Conservation (phyloP, 2,113 vertebrate genomes). For the Oplegnathus fasciatus region DNA sequence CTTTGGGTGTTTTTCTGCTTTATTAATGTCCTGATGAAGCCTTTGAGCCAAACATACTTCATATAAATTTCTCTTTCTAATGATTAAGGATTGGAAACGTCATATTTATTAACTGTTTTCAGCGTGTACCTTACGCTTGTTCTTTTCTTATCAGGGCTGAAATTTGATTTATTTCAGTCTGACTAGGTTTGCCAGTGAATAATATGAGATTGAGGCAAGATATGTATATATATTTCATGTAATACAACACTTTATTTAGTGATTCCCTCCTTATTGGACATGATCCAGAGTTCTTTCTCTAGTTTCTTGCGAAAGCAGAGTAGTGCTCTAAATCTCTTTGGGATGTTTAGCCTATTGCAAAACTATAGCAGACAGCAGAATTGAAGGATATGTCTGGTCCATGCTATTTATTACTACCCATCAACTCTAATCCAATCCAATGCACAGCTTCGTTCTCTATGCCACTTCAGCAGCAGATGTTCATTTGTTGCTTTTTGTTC, state of each 20-base stretch:
- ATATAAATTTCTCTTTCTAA: not conserved
- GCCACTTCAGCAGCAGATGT: not conserved
- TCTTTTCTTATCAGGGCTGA: conserved; percentile 1
- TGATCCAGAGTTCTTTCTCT: not conserved
- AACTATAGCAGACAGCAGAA: not conserved
- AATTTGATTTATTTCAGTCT: conserved; percentile 14
- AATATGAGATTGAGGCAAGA: conserved; percentile 20
- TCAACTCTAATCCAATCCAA: too few species aligned
- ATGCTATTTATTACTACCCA: not conserved
- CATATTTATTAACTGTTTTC: conserved; percentile 9
- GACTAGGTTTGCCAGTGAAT: not conserved
- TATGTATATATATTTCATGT: conserved; percentile 3
- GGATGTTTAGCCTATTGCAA: not conserved
- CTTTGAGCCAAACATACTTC: conserved; percentile 11
- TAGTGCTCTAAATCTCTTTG: not conserved
- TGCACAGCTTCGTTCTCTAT: not conserved
- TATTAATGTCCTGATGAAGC: not conserved
- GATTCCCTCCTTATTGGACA: not conserved
- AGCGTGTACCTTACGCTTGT: not conserved
- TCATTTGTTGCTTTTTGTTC: not conserved
- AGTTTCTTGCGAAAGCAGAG: conserved; percentile 5
- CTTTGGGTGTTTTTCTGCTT: conserved; percentile 1
- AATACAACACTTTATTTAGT: conserved; percentile 15
- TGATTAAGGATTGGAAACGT: conserved; percentile 9
- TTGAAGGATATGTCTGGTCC: not conserved